Percentiles rank a stretch among this genome's conserved stretches.
Conservation (phyloP, 92 coral and sea anemone genomes). For the Parazoanthus swiftii region DNA sequence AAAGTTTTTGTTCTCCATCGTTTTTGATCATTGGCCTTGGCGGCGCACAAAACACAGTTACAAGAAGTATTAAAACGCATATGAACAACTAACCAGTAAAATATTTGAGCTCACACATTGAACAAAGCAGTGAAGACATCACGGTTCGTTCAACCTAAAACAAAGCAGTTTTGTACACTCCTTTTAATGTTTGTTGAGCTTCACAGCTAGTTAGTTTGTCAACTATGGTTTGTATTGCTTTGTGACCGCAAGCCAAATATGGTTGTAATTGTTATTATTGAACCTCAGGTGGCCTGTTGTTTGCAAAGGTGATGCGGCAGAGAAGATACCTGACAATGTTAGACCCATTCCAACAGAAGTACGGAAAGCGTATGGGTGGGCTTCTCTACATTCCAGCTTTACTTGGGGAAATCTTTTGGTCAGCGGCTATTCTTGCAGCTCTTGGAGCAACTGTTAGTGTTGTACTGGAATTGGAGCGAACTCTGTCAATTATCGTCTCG, state of each 20-base stretch:
- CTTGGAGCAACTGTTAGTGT: constrained; percentile 95
- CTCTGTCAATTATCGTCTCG: constrained; percentile 72
- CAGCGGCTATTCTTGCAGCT: constrained; percentile 92
- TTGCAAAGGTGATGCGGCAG: constrained; percentile 88
- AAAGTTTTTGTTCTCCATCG: too few relatives aligned
- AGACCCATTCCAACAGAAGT: constrained; percentile 87
- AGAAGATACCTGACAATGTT: constrained; percentile 83
- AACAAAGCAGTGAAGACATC: too few relatives aligned
- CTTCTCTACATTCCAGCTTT: constrained; percentile 88
- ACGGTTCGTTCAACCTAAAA: too few relatives aligned
- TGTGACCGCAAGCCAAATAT: too few relatives aligned
- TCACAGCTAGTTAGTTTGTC: not conserved
- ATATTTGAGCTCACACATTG: too few relatives aligned
- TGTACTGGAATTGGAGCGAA: constrained; percentile 70
- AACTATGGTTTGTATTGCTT: too few relatives aligned
- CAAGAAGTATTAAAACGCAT: too few relatives aligned
- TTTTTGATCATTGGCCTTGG: too few relatives aligned
- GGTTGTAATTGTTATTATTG: not conserved
- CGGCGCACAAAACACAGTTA: too few relatives aligned
- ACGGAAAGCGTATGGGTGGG: constrained; percentile 89
- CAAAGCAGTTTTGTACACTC: too few relatives aligned
- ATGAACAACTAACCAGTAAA: too few relatives aligned
- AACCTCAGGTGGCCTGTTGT: constrained; percentile 72
- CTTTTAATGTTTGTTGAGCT: too few relatives aligned
- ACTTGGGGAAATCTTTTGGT: constrained; percentile 92